phyloP scores from a whole-genome alignment of 2,113 vertebrate species.

The Rhagologus leucostigma region DNA sequence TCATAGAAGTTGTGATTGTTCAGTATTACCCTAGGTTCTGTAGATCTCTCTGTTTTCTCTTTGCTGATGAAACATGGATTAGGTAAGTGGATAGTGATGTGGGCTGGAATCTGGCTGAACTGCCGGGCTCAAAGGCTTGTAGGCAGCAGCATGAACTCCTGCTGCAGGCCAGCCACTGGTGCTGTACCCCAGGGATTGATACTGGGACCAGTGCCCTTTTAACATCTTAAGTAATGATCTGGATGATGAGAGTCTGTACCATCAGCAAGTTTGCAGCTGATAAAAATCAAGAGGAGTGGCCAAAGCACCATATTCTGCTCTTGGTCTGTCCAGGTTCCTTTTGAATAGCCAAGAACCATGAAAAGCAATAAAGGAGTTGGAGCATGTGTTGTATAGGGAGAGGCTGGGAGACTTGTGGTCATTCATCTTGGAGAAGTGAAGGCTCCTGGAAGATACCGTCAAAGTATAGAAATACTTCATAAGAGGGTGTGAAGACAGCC shows the following conservation, averaged over 20 bases:
- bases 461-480: neutral
- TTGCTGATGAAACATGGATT: neutral
- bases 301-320: neutral
- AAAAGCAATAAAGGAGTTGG: neutral
- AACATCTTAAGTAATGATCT: neutral
- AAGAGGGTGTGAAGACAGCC: neutral
- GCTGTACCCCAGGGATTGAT: neutral
- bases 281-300: neutral
- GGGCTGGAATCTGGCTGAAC: neutral
- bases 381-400: neutral
- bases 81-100: neutral
- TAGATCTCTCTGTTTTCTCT: neutral
- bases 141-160: neutral
- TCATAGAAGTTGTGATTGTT: neutral
- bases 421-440: neutral
- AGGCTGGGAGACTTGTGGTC: neutral
- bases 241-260: neutral
- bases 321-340: neutral
- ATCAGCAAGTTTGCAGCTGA: neutral
- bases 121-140: neutral
- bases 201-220: neutral
- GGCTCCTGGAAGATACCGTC: neutral
- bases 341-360: neutral
- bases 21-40: neutral
- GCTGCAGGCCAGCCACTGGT: neutral